Evolutionary conservation across 1,140 invertebrate genomes (phyloP).

Genomic region (Samia ricini): DNA sequence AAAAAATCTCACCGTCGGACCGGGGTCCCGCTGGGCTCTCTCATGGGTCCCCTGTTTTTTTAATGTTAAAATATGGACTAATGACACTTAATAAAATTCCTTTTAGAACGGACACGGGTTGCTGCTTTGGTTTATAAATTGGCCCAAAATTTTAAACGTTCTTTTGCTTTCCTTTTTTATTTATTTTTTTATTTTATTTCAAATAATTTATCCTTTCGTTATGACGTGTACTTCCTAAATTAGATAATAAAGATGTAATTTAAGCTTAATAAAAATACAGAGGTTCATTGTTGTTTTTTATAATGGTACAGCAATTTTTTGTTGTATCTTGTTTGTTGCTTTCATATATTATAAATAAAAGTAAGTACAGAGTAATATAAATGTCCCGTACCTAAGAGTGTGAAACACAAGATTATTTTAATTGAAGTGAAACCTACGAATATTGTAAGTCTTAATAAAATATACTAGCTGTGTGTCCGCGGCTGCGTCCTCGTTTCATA

Average conservation of each 20-base stretch:
- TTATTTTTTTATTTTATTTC: no score
- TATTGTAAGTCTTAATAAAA: no score
- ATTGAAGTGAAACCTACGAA: no score
- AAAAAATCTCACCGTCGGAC: conserved; percentile 41
- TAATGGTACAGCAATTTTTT: not conserved
- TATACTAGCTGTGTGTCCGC: no score
- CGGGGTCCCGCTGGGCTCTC: conserved; percentile 44
- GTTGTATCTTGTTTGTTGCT: no score
- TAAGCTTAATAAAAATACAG: not conserved
- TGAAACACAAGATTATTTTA: no score
- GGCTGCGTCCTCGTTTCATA: no score
- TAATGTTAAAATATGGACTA: conserved; percentile 54
- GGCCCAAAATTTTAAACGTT: conserved; percentile 27
- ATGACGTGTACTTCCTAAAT: conserved; percentile 9
- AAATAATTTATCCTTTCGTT: conserved; percentile 27
- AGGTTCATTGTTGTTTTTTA: not conserved
- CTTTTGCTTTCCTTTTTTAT: conserved; percentile 16
- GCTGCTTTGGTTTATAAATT: conserved; percentile 29
- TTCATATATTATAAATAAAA: no score
- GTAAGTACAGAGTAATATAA: no score
- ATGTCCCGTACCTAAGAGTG: no score
- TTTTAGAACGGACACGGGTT: conserved; percentile 29
- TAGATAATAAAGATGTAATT: conserved; percentile 6
- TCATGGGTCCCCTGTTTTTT: conserved; percentile 33
- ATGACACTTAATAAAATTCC: conserved; percentile 68